These are phyloP conservation scores for Liolophura sinensis DNA, from an alignment of 1,140 invertebrate genomes.

Conservation along the genomic window DNA sequence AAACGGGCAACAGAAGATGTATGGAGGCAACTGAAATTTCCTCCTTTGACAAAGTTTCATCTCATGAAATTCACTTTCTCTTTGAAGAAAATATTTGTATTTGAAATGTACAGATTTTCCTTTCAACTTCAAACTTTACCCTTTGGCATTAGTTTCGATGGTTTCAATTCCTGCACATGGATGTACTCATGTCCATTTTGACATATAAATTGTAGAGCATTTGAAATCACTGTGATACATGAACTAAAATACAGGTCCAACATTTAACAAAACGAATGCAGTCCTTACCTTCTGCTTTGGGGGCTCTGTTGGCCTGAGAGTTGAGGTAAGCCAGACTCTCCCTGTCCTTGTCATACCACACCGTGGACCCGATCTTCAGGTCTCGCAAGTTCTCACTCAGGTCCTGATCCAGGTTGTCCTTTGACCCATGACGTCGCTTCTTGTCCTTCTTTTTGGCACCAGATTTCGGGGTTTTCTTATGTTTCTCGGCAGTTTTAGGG, in stretches of 20 bases:
- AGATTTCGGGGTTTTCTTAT: constrained; percentile 61
- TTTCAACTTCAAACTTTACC: too few relatives aligned
- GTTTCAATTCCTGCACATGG: too few relatives aligned
- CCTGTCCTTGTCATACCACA: too few relatives aligned
- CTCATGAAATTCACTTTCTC: too few relatives aligned
- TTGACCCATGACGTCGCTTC: constrained; percentile 11
- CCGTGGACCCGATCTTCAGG: constrained; percentile 27
- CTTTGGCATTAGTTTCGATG: too few relatives aligned
- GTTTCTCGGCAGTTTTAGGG: constrained; percentile 7
- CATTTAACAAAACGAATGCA: background rate
- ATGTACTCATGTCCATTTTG: too few relatives aligned
- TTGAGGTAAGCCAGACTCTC: background rate
- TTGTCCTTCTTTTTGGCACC: constrained; percentile 71
- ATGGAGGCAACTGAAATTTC: too few relatives aligned
- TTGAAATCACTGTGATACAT: background rate
- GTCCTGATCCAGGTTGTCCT: constrained; percentile 21
- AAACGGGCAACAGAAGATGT: too few relatives aligned
- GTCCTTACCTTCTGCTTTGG: constrained; percentile 4
- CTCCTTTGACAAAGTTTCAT: too few relatives aligned
- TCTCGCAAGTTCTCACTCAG: constrained; percentile 34
- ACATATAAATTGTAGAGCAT: too few relatives aligned
- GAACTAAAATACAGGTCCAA: too few relatives aligned
- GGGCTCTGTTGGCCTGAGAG: background rate
- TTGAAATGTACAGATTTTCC: background rate
- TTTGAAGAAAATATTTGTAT: too few relatives aligned